Percentiles rank a stretch among this genome's conserved stretches.
Conservation (phyloP, 2,888 invertebrate species). For the Chrysotoxum bicinctum region DNA sequence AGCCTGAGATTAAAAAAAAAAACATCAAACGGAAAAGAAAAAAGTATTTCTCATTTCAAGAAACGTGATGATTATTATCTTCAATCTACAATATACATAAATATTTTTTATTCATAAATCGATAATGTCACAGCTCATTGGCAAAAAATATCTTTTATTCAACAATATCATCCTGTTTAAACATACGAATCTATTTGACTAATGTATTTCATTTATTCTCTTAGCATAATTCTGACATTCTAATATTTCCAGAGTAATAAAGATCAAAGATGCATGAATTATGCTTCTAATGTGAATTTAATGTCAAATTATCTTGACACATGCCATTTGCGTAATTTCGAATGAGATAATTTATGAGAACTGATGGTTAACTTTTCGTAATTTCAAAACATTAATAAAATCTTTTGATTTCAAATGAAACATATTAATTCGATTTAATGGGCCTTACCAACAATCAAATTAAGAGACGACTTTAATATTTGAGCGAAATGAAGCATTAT, state of each 20-base stretch:
- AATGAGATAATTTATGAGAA: background rate
- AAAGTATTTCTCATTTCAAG: background rate
- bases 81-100: background rate
- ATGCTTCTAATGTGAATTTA: background rate
- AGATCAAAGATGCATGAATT: background rate
- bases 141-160: background rate
- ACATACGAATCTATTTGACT: background rate
- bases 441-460: too few species aligned
- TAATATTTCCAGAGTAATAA: background rate
- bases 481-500: too few species aligned
- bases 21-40: background rate
- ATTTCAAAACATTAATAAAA: background rate
- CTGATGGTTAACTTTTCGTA: too few species aligned
- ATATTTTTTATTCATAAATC: conserved; percentile 5
- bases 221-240: background rate
- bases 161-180: background rate
- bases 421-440: background rate
- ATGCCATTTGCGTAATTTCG: background rate
- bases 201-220: background rate
- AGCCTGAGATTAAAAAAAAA: too few species aligned
- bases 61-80: background rate
- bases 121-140: conserved; percentile 11
- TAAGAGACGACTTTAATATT: too few species aligned
- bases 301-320: background rate
- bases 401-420: background rate